Conservation (phyloP, 2,888 invertebrate species). For the Hydropsyche betteni region DNA sequence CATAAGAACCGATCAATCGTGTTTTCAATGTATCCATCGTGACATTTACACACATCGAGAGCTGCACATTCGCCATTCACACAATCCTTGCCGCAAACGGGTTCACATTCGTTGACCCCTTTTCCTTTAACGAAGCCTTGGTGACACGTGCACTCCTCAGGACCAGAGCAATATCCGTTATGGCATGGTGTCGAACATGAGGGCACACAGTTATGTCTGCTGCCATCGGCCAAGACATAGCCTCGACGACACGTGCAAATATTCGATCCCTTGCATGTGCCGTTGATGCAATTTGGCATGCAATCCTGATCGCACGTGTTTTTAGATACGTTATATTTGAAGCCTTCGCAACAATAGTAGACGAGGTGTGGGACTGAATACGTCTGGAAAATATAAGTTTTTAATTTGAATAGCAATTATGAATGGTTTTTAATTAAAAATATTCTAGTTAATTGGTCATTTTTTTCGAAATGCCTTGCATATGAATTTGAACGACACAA, state of each 20-base stretch:
- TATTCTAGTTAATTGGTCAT: too few relatives aligned
- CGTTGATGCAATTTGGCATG: conserved; percentile 57
- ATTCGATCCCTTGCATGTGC: conserved; percentile 69
- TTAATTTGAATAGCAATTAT: background rate
- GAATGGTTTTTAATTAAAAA: too few relatives aligned
- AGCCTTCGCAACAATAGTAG: conserved; percentile 36
- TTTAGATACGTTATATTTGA: conserved; percentile 44
- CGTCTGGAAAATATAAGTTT: conserved; percentile 1
- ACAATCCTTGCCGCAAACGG: conserved; percentile 39
- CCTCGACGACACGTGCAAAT: conserved; percentile 68
- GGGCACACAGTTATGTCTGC: background rate
- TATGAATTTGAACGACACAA: too few relatives aligned
- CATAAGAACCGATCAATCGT: conserved; percentile 2
- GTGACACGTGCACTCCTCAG: conserved; percentile 42
- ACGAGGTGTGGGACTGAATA: conserved; percentile 1
- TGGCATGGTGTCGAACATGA: conserved; percentile 42
- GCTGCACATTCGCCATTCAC: conserved; percentile 43
- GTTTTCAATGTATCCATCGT: conserved; percentile 52
- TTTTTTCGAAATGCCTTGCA: too few relatives aligned
- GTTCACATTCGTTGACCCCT: conserved; percentile 32
- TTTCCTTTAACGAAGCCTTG: background rate
- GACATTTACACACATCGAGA: conserved; percentile 54
- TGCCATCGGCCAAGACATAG: conserved; percentile 56
- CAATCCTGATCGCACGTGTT: conserved; percentile 53
- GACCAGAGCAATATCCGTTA: conserved; percentile 46